phyloP scores from a whole-genome alignment of 2,113 vertebrate species.

The Burhinus bistriatus region DNA sequence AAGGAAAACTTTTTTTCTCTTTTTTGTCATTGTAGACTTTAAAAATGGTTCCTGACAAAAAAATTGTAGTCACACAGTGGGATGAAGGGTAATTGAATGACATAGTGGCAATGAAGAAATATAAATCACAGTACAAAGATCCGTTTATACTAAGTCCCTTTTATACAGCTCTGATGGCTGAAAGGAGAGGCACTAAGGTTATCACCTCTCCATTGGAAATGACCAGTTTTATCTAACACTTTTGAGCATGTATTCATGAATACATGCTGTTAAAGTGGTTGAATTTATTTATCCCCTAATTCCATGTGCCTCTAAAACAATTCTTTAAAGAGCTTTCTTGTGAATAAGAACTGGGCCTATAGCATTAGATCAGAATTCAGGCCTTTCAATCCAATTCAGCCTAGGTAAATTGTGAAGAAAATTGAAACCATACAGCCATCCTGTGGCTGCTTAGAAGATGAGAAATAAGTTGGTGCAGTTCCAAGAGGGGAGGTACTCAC shows the following conservation, averaged over 20 bases:
- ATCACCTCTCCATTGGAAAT: neutral
- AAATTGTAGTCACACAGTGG: neutral
- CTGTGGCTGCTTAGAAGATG: neutral
- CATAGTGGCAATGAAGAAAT: neutral
- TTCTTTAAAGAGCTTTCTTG: neutral
- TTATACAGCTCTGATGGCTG: neutral
- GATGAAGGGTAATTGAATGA: conserved; percentile 17
- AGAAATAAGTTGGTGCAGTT: neutral
- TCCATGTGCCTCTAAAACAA: neutral
- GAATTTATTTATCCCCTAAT: neutral
- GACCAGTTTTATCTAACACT: neutral
- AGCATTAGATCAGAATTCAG: neutral
- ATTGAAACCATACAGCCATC: neutral
- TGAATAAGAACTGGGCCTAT: neutral
- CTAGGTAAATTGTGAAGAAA: neutral
- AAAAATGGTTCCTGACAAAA: conserved; percentile 6
- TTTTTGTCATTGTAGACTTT: neutral
- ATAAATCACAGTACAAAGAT: neutral
- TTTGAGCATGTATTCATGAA: neutral
- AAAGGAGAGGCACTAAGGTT: neutral
- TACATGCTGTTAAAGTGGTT: neutral
- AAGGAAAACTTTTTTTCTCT: neutral
- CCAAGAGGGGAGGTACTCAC: neutral
- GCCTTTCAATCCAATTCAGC: neutral
- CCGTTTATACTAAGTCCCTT: neutral